Base-by-base conservation (phyloP, 2,797 vertebrate genomes). In the Selene dorsalis region DNA sequence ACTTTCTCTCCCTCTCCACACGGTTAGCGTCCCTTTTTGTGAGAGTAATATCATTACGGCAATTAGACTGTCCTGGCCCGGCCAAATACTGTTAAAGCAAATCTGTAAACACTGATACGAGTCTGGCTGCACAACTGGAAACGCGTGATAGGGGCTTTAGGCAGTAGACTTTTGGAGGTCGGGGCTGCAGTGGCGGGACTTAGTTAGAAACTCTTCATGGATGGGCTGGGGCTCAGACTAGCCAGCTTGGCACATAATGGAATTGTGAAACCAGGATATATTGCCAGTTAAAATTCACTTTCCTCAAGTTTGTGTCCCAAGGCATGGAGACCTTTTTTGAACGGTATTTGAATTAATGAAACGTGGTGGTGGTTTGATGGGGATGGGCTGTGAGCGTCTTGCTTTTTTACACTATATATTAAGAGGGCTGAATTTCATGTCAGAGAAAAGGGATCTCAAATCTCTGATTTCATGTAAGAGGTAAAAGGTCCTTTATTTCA, bases 21-120 rank as follows among this genome's bases (percentile, higher is more conserved):
- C 89, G 84, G 92, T 91, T 91, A 89, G 84, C 80, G 83, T 93
- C 90, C 91, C 91, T 86, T 90, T 93, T 85, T 94, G 91, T 84
- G 83, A 92, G 91, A 89, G 94, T 93, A 94, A 92, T 95, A 95
- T 94, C 94, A 95, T 95, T 94, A 95, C 73, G 91, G 93, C 95
- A 96, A 95, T 96, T 96, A 95, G 93, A 92, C 84, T 11, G 93
- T 59, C 79, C 86, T 85, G 90, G 89, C 91, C 92, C 84, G 88
- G 87, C 94, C 94, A 95, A 95, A 94, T 93, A 93, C 70, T 91
- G 92, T 94, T 95, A 84, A 87, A 93, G 95, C 89, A 92, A 94
- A 93, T 95, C 94, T 95, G 94, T 96, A 95, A 96, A 96, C 95
- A 95, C 90, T 93, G 95, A 96, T 96, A 93, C 6, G 93, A 89